A percentile compares a stretch with the other conserved stretches of the same genome.
phyloP scores from a whole-genome alignment of 1,140 invertebrate species.

The Lineus longissimus region DNA sequence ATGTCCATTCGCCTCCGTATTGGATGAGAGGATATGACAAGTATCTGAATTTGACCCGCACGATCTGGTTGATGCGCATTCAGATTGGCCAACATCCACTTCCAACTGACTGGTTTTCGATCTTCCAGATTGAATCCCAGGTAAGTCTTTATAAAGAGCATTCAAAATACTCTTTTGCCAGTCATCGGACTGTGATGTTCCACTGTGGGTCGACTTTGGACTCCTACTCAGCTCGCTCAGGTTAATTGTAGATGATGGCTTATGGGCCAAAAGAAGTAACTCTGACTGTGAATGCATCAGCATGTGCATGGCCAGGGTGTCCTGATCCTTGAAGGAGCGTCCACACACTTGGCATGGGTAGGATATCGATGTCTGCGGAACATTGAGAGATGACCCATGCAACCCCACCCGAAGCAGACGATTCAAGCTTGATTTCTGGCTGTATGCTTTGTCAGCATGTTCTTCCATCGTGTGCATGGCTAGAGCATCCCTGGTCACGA shows the following conservation, averaged over 20 bases:
- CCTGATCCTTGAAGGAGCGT: constrained; percentile 11
- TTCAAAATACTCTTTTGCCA: background rate
- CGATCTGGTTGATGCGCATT: too few relatives aligned
- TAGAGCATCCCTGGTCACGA: constrained; percentile 13
- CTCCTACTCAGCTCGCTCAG: background rate
- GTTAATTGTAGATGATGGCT: background rate
- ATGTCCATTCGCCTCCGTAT: too few relatives aligned
- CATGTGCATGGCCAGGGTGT: constrained; percentile 19
- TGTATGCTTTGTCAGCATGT: background rate
- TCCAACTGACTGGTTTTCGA: too few relatives aligned
- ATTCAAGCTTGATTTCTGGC: background rate
- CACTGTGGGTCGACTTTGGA: background rate
- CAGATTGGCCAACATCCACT: too few relatives aligned
- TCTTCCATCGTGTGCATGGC: constrained; percentile 19
- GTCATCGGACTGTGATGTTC: constrained; percentile 2
- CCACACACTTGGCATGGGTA: constrained; percentile 17
- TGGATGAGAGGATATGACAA: too few relatives aligned
- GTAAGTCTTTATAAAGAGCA: constrained; percentile 3
- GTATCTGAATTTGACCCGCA: too few relatives aligned
- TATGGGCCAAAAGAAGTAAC: background rate
- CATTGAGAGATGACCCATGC: background rate
- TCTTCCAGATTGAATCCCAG: too few relatives aligned
- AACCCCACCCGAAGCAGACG: background rate
- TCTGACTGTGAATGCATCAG: constrained; percentile 5
- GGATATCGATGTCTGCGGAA: background rate